phyloP scores from a whole-genome alignment of 2,888 invertebrate genomes.

The Brachylomia viminalis region DNA sequence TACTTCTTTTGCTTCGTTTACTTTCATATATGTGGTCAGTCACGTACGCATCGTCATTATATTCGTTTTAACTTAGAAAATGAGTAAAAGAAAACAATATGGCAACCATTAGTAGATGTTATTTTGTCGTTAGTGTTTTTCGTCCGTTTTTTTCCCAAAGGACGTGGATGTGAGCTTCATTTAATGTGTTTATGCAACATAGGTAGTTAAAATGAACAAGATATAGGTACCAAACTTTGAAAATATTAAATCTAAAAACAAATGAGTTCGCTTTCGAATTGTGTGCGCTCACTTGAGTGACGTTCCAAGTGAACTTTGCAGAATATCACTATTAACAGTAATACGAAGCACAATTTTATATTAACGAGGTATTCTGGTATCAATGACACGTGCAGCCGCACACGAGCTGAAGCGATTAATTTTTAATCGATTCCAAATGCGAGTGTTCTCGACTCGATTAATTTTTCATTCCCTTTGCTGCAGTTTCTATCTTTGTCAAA shows the following conservation, averaged over 20 bases:
- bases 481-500: neutral
- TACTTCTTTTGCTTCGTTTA: too few relatives aligned
- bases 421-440: conserved; percentile 12
- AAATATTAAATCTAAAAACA: neutral
- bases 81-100: neutral
- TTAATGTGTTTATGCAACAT: neutral
- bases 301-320: neutral
- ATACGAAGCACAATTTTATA: neutral
- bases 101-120: neutral
- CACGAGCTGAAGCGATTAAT: conserved; percentile 25
- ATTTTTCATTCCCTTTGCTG: neutral
- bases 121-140: neutral
- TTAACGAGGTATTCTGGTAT: neutral
- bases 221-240: neutral
- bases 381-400: neutral
- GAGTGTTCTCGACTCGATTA: conserved; percentile 1
- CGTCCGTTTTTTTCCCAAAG: neutral
- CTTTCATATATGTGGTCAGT: too few relatives aligned
- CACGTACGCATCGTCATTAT: neutral
- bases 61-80: neutral
- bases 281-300: conserved; percentile 1
- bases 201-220: too few relatives aligned
- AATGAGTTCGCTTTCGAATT: neutral
- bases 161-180: neutral
- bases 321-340: neutral